These are phyloP conservation scores for Scalopus aquaticus DNA, from an alignment of 2,113 vertebrate genomes.

Conservation along the genomic window DNA sequence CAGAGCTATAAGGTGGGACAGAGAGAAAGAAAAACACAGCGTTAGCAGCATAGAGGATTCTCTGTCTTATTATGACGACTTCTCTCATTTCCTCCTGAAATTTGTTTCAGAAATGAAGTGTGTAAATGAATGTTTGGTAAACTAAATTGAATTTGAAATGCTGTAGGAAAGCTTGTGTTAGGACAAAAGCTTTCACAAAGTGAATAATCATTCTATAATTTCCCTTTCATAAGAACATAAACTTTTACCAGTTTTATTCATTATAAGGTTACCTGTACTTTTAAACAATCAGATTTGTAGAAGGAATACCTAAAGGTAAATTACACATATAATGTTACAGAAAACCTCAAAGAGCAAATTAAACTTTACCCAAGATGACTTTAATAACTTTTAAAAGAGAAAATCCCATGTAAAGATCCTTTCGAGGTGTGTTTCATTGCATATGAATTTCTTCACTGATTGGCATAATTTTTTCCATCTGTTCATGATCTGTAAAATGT, in stretches of 20 bases:
- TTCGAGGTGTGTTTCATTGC: constrained; percentile 51
- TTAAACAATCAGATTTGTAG: constrained; percentile 29
- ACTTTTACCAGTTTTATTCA: constrained; percentile 52
- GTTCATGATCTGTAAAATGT: constrained; percentile 33
- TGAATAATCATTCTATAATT: constrained; percentile 69
- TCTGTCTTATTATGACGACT: not conserved
- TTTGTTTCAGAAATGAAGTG: constrained; percentile 59
- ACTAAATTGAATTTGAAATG: constrained; percentile 71
- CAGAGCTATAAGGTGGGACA: constrained; percentile 88
- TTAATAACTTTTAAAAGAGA: constrained; percentile 31
- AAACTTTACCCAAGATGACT: constrained; percentile 35
- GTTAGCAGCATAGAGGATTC: not conserved
- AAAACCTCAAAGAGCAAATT: constrained; percentile 30
- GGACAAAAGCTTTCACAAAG: constrained; percentile 48
- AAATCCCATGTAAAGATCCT: constrained; percentile 52
- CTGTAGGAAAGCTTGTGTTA: constrained; percentile 45
- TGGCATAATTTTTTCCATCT: constrained; percentile 65
- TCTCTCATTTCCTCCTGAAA: constrained; percentile 61
- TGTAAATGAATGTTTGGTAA: constrained; percentile 56
- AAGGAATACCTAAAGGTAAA: constrained; percentile 48
- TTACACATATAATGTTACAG: constrained; percentile 12
- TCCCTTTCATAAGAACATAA: constrained; percentile 44
- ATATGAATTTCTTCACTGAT: constrained; percentile 61
- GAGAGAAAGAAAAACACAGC: not conserved
- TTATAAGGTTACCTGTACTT: constrained; percentile 64